Conservation (phyloP, 1,140 invertebrate species). For the Zaprionus davidi region DNA sequence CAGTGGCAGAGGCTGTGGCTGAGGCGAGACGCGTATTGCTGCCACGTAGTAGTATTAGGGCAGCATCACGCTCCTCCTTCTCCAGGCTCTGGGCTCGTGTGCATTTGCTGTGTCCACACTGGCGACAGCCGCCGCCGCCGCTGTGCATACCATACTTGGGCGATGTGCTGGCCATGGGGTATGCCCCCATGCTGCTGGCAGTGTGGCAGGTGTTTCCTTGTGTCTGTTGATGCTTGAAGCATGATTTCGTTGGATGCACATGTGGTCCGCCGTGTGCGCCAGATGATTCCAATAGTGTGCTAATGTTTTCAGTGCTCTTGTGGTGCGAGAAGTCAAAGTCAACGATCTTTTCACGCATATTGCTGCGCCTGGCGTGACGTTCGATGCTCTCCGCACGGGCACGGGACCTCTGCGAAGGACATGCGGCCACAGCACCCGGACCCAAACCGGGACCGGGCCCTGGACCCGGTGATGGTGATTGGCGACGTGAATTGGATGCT, state of each 20-base stretch:
- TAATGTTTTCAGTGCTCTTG: slow-evolving; percentile 80
- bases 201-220: slow-evolving; percentile 64
- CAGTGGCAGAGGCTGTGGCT: slow-evolving; percentile 23
- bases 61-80: slow-evolving; percentile 60
- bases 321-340: slow-evolving; percentile 84
- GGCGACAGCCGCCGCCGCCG: slow-evolving; percentile 59
- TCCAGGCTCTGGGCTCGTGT: slow-evolving; percentile 74
- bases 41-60: slow-evolving; percentile 41
- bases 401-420: slow-evolving; percentile 55
- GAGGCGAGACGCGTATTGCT: slow-evolving; percentile 55
- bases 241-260: slow-evolving; percentile 80
- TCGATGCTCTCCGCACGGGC: slow-evolving; percentile 75
- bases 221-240: slow-evolving; percentile 79
- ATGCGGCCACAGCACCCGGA: slow-evolving; percentile 40
- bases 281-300: slow-evolving; percentile 49
- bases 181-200: slow-evolving; percentile 40
- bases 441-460: slow-evolving; percentile 41
- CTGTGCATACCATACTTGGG: slow-evolving; percentile 61
- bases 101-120: slow-evolving; percentile 81
- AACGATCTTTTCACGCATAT: slow-evolving; percentile 79
- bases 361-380: slow-evolving; percentile 67
- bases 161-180: slow-evolving; percentile 35
- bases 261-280: slow-evolving; percentile 21
- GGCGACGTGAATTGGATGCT: slow-evolving; percentile 51
- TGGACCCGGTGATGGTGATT: slow-evolving; percentile 65